These are phyloP conservation scores for Xenus cinereus DNA, from an alignment of 2,113 vertebrate species.

Conservation along the genomic window DNA sequence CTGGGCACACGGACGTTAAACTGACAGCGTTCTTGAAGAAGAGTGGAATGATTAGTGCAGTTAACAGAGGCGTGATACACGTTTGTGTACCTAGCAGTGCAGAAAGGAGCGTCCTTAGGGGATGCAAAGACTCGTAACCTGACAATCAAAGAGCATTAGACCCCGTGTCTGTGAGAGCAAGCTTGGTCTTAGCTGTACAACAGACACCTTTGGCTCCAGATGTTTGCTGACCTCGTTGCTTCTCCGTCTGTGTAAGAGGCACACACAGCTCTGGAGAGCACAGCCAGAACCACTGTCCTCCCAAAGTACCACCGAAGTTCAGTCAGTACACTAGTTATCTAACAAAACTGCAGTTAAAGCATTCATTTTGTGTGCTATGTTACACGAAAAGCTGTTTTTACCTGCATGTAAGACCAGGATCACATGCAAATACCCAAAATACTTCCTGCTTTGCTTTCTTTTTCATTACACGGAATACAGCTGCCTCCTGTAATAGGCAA, in stretches of 20 bases:
- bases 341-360: background rate
- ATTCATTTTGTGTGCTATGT: accelerated
- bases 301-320: background rate
- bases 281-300: accelerated
- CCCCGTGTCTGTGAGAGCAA: accelerated
- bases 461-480: background rate
- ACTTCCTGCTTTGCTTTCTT: background rate
- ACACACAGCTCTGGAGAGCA: background rate
- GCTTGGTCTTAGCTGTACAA: background rate
- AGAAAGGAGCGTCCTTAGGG: background rate
- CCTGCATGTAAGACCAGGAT: background rate
- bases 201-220: background rate
- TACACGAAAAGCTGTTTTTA: accelerated
- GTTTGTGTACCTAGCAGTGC: accelerated
- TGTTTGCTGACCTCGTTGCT: background rate
- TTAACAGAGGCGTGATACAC: accelerated
- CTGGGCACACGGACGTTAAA: background rate
- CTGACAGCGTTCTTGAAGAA: background rate
- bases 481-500: background rate
- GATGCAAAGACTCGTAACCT: background rate
- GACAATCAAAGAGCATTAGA: background rate
- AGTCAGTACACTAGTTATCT: background rate
- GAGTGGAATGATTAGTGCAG: accelerated
- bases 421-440: background rate
- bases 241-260: background rate